Percentiles rank a stretch among this genome's conserved stretches.
phyloP scores from a whole-genome alignment of 2,888 invertebrate genomes.

The Meganola albula region DNA sequence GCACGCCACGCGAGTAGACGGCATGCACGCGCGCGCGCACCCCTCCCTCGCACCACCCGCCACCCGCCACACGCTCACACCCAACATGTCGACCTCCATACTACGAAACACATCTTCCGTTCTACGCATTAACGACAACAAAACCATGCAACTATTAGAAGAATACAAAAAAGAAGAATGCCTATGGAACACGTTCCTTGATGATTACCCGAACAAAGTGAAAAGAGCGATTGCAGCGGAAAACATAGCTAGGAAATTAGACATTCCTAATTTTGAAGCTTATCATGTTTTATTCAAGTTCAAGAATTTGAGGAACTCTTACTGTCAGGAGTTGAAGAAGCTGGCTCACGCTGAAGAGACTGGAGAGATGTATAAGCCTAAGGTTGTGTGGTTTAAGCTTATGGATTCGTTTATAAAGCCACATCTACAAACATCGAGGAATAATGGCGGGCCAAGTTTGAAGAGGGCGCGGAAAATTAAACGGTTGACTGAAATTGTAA shows the following conservation, averaged over 20 bases:
- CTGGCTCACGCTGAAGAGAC: constrained; percentile 23
- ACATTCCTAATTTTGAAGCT: constrained; percentile 39
- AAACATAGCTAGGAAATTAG: constrained; percentile 39
- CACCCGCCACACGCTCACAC: constrained; percentile 7
- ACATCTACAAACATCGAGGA: constrained; percentile 30
- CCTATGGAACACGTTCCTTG: constrained; percentile 40
- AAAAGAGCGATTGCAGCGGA: constrained; percentile 30
- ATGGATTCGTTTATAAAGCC: constrained; percentile 48
- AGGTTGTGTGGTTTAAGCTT: constrained; percentile 39
- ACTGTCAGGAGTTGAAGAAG: constrained; percentile 53
- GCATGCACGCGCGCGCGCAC: constrained; percentile 16
- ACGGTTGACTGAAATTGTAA: too few relatives aligned
- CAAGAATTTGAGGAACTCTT: constrained; percentile 51
- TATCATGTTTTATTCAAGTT: constrained; percentile 50
- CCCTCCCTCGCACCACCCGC: constrained; percentile 10
- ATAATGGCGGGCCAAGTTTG: too few relatives aligned
- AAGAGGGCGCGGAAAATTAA: too few relatives aligned
- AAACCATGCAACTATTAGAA: constrained; percentile 39
- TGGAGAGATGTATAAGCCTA: constrained; percentile 35
- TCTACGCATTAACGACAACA: constrained; percentile 34
- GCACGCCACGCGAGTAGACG: constrained; percentile 29
- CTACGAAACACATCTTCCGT: constrained; percentile 24
- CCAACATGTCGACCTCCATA: constrained; percentile 6
- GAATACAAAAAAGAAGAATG: constrained; percentile 40
- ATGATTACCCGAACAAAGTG: constrained; percentile 34